Evolutionary conservation across 2,797 vertebrate species (phyloP), one percentile per base, ranked within the genome.

Genomic region (Phoxinus dragarum): DNA sequence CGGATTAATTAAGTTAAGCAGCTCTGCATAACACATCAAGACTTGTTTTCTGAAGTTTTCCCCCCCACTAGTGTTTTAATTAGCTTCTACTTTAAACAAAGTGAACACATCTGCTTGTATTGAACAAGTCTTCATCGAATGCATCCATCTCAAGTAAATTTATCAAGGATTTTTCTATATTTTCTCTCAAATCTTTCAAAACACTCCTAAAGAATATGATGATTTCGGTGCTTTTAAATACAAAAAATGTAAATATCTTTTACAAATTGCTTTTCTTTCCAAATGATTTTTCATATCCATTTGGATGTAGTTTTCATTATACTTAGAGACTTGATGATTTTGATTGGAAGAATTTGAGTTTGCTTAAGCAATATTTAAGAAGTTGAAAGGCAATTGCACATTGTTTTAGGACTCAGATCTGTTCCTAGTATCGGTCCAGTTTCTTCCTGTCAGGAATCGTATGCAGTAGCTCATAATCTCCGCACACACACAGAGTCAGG

Each of bases 401-500:
- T 68, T 49, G 79, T 67, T 44, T 61, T 36, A 34, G 5, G 31
- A 68, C 42, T 80, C 14, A 80, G n/a, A 68, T 80, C 78, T 80
- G 78, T 71, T 81, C 56, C 80, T 71, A 11, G 10, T 76, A 31
- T 56, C 4, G n/a, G 47, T 31, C 6, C 64, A 59, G 47, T 77
- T 42, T 68, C 34, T 54, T 54, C 6, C 74, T 68, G 49, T 44
- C 42, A 78, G 31, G 47, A 68, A 69, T 69, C 56, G 64, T 31
- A 36, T 6, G 47, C 75, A 40, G 82, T 69, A 78, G 82, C 64
- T 31, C n/a, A 56, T 84, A 44, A 78, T 80, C n/a, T 66, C 71
- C 34, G 17, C 71, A 49, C 38, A 56, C 81, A 59, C 81, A 68
- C 49, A 3, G 61, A 80, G 78, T 78, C 69, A 84, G 72, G 68